Conservation (phyloP, 2,888 invertebrate genomes). For the Aricia artaxerxes region DNA sequence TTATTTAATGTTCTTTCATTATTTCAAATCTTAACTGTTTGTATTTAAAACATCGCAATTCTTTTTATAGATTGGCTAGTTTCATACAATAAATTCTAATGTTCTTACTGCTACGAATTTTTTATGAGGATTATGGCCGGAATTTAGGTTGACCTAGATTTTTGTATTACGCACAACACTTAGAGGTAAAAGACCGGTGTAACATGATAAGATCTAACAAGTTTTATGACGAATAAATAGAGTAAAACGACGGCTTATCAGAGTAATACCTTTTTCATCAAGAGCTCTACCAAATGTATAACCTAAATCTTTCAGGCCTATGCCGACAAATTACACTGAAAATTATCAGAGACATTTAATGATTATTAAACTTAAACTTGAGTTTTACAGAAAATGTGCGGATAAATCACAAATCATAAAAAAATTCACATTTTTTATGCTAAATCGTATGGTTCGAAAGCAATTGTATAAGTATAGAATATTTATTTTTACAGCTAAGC, state of each 20-base stretch:
- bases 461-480: too few species aligned
- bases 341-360: too few species aligned
- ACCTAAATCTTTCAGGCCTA: background rate
- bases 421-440: too few species aligned
- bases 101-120: background rate
- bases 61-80: background rate
- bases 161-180: background rate
- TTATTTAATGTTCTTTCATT: too few species aligned
- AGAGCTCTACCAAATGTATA: background rate
- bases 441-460: too few species aligned
- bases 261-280: background rate
- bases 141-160: conserved; percentile 6
- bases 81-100: background rate
- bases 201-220: conserved; percentile 2
- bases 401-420: too few species aligned
- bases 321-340: too few species aligned
- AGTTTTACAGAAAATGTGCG: too few species aligned
- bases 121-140: background rate
- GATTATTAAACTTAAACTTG: too few species aligned
- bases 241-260: background rate
- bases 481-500: background rate
- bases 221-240: background rate
- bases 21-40: too few species aligned
- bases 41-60: too few species aligned
- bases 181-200: background rate